Base-by-base conservation (phyloP, 2,797 vertebrate species). In the Apogon hyalosoma region DNA sequence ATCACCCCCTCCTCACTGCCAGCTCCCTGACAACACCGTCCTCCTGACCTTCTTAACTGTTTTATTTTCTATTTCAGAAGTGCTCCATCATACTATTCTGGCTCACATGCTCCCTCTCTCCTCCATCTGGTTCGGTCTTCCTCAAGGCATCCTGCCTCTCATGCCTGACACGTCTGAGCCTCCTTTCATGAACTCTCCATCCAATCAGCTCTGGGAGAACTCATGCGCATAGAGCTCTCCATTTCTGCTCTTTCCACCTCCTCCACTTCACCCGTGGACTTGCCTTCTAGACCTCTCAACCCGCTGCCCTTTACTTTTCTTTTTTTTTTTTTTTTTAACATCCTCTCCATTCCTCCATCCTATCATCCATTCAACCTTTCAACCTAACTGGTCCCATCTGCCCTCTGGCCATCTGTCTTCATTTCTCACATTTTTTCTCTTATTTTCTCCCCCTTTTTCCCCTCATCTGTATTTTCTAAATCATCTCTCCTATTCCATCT, bases 401-500 rank as follows among this genome's bases (percentile, higher is more conserved):
- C 67, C 69, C 66, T 62, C 45, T 7, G 41, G 66, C 81, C 73
- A 77, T 83, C 80, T 78, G 77, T 78, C 76, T 68, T 39, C 9
- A 53, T 69, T 61, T 63, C 56, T 41, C 47, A 0, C 19, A 38
- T 6, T 57, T 40, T 53, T 53, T 58, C 50, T 21, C 16, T 61
- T 49, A 12, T 40, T 16, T 49, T 21, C 24, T 21, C 19, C 10
- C 8, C 19, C 2, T n/a, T 19, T 28, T 39, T 11, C 28, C n/a
- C 8, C 0, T 73, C 58, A 47, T 73, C 65, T 63, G 41, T 63
- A 52, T 73, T 82, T 71, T 65, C 64, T 15, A 68, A 75, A 79
- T 45, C 56, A 51, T 63, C 41, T 56, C 54, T 39, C 31, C 33
- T 12, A 1, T 28, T 65, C 50, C 42, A 33, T 81, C 57, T 79